phyloP scores from a whole-genome alignment of 2,888 invertebrate genomes.

The Acronicta leporina region DNA sequence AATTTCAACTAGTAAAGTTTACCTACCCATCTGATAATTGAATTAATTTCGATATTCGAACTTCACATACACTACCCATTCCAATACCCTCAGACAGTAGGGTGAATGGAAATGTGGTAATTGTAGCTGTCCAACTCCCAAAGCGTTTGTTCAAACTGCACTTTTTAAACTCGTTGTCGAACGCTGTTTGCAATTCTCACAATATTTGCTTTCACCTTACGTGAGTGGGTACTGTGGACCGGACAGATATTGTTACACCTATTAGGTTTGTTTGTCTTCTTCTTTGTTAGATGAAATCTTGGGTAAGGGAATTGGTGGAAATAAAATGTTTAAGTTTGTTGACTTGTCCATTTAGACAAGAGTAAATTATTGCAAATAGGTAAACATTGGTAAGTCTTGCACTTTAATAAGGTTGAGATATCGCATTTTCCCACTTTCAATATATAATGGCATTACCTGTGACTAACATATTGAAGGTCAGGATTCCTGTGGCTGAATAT shows the following conservation, averaged over 20 bases:
- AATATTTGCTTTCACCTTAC: slow-evolving; percentile 60
- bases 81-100: slow-evolving; percentile 19
- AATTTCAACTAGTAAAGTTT: neutral
- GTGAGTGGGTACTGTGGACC: slow-evolving; percentile 56
- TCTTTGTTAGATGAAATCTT: slow-evolving; percentile 49
- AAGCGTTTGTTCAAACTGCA: slow-evolving; percentile 49
- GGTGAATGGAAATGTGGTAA: slow-evolving; percentile 49
- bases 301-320: slow-evolving; percentile 27
- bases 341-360: slow-evolving; percentile 11
- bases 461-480: no score
- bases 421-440: no score
- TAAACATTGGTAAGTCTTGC: no score
- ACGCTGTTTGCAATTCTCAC: slow-evolving; percentile 48
- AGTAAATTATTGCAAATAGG: neutral
- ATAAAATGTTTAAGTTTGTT: slow-evolving; percentile 48
- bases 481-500: no score
- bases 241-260: slow-evolving; percentile 62
- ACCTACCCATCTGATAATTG: neutral
- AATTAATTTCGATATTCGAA: slow-evolving; percentile 23
- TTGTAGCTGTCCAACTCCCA: slow-evolving; percentile 40
- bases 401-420: no score
- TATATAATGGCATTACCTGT: no score
- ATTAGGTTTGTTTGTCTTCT: slow-evolving; percentile 50
- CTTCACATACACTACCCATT: neutral
- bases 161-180: slow-evolving; percentile 56